Percentiles rank a stretch among this genome's conserved stretches.
phyloP scores from a whole-genome alignment of 2,888 invertebrate species.

The Cremastinae sp. region DNA sequence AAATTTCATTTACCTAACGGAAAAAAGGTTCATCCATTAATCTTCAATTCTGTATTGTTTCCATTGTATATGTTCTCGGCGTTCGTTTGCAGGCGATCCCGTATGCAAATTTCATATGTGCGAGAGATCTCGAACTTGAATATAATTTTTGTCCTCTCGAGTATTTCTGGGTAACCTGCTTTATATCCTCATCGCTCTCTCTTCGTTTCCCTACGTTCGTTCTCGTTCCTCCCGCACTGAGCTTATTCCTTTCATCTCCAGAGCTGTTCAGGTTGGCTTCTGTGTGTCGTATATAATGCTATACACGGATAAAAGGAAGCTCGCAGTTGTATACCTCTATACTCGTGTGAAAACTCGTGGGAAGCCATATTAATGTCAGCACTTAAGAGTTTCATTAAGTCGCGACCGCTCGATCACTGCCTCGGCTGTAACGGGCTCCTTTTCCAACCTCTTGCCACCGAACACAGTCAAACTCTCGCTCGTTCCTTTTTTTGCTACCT shows the following conservation, averaged over 20 bases:
- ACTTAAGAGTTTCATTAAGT: conserved; percentile 79
- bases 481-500: neutral
- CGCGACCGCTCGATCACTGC: conserved; percentile 77
- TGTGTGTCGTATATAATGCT: conserved; percentile 31
- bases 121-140: conserved; percentile 31
- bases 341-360: conserved; percentile 67
- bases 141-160: conserved; percentile 34
- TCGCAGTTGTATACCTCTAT: conserved; percentile 62
- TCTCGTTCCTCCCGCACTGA: conserved; percentile 23
- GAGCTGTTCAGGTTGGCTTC: conserved; percentile 11
- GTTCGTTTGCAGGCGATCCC: neutral
- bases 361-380: conserved; percentile 78
- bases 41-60: too few relatives aligned
- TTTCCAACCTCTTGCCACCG: conserved; percentile 31
- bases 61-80: conserved; percentile 1
- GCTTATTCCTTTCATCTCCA: conserved; percentile 19
- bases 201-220: neutral
- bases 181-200: neutral
- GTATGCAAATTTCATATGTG: neutral
- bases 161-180: neutral
- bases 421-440: conserved; percentile 47
- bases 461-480: conserved; percentile 2
- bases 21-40: too few relatives aligned
- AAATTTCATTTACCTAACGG: too few relatives aligned
- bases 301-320: conserved; percentile 37